phyloP scores from a whole-genome alignment of 2,113 vertebrate species.

The Onychostoma macrolepis region DNA sequence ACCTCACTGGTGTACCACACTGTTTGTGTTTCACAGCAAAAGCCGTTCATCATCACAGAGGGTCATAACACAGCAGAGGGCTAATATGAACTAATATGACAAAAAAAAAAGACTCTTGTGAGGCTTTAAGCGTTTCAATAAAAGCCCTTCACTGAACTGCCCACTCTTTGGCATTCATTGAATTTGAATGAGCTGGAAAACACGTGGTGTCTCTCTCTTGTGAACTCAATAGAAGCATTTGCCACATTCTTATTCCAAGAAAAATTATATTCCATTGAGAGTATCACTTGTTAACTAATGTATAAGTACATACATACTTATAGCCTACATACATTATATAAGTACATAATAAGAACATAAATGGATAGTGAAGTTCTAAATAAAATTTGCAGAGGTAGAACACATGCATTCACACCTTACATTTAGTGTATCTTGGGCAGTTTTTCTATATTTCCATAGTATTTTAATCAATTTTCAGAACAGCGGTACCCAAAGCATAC shows the following conservation, averaged over 20 bases:
- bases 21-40: neutral
- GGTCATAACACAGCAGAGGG: neutral
- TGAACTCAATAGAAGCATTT: neutral
- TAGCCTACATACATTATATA: neutral
- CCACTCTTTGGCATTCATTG: conserved; percentile 13
- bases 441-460: neutral
- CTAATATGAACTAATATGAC: conserved; percentile 5
- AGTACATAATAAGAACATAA: neutral
- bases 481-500: neutral
- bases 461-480: neutral
- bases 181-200: conserved; percentile 38
- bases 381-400: neutral
- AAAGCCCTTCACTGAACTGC: conserved; percentile 27
- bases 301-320: no score
- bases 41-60: neutral
- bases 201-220: conserved; percentile 49
- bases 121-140: neutral
- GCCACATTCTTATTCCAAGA: neutral
- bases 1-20: neutral
- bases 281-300: neutral
- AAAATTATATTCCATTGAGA: neutral
- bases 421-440: neutral
- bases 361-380: neutral
- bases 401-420: neutral
- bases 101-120: neutral